phyloP scores from a whole-genome alignment of 2,888 invertebrate genomes.

The Girardia tigrina region DNA sequence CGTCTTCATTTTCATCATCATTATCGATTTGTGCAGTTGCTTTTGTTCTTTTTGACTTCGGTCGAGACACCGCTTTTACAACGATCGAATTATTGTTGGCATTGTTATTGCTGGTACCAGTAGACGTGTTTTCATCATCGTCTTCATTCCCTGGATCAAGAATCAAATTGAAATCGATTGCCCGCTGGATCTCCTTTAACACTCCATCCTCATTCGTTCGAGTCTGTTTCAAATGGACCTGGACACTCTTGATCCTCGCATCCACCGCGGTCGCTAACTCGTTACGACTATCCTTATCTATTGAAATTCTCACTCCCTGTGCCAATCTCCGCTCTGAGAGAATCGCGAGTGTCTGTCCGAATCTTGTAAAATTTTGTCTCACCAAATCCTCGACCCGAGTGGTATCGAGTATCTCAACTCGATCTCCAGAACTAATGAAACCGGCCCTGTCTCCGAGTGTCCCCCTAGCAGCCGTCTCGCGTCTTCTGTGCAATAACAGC shows the following conservation, averaged over 20 bases:
- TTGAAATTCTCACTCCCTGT: neutral
- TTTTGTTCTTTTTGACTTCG: no score
- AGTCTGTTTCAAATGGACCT: neutral
- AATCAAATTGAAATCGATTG: neutral
- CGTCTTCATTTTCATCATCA: no score
- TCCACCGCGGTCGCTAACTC: neutral
- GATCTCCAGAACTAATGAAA: neutral
- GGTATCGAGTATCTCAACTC: neutral
- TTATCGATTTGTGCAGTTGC: no score
- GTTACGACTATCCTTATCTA: neutral
- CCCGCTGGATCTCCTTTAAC: neutral
- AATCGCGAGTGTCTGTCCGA: neutral
- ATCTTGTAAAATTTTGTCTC: neutral
- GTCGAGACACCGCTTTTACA: no score
- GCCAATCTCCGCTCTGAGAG: neutral
- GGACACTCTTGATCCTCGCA: neutral
- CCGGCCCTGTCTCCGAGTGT: neutral
- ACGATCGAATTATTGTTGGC: no score
- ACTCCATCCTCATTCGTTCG: neutral
- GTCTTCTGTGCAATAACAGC: neutral
- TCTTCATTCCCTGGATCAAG: neutral
- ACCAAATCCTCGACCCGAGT: conserved; percentile 9
- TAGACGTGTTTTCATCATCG: no score
- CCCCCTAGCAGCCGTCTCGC: neutral
- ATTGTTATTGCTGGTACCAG: no score